phyloP scores from a whole-genome alignment of 2,113 vertebrate genomes.

The Anarrhichthys ocellatus region DNA sequence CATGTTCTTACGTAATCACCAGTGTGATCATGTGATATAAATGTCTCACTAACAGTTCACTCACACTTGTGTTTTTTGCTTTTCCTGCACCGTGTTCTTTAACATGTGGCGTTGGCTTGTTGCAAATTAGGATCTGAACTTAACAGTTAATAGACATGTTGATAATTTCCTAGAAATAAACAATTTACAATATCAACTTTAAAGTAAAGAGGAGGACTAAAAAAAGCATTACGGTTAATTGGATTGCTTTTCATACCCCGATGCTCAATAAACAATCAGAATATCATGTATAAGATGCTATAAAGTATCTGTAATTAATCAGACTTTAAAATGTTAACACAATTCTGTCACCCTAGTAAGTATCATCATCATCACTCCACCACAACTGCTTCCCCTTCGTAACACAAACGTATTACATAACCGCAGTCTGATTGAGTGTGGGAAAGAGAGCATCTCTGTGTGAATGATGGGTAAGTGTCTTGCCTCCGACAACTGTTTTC shows the following conservation, averaged over 20 bases:
- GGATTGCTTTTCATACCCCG: neutral
- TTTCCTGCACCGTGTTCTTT: neutral
- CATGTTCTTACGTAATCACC: conserved; percentile 52
- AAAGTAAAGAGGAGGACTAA: neutral
- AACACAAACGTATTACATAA: conserved; percentile 57
- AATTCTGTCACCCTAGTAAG: conserved; percentile 42
- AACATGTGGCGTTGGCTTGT: neutral
- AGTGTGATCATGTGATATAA: conserved; percentile 11
- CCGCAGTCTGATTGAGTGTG: conserved; percentile 14
- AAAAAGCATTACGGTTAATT: neutral
- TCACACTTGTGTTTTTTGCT: neutral
- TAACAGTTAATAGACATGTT: neutral
- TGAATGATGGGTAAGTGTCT: neutral
- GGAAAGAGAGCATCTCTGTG: conserved; percentile 20
- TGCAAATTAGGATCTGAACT: neutral
- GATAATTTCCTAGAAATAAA: neutral
- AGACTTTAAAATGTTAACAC: conserved; percentile 15
- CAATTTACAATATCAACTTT: neutral
- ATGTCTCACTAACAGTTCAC: neutral
- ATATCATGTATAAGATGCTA: neutral
- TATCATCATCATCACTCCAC: conserved; percentile 31
- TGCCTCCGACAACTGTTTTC: conserved; percentile 12
- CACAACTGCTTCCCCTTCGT: conserved; percentile 26
- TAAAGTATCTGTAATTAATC: neutral
- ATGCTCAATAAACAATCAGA: neutral